Base-by-base conservation (phyloP, 2,113 vertebrate genomes). In the Nesogale talazaci region DNA sequence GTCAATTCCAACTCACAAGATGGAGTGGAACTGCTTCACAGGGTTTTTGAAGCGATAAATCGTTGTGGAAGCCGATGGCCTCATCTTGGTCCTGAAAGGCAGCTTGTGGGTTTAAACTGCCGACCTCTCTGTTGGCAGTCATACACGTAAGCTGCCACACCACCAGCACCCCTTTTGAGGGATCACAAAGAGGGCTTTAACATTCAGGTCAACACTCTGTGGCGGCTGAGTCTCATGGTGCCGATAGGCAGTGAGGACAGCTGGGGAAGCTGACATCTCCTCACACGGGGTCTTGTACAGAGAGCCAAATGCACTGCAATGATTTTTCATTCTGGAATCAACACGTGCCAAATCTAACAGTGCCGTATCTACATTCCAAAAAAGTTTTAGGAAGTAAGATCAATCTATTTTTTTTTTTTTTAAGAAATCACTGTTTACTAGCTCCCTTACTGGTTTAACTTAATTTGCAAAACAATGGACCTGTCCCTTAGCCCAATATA, bases 401-500 rank as follows among this genome's bases (percentile, higher is more conserved):
- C 25, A 42, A 86, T 69, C 11, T 74, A 2, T 11, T 34, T 5
- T 27, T 70, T 81, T 34, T 63, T 83, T 78, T 42, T 65, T 25
- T 27, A 27, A 95, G 79, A 96, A 96, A 97, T 89, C 40, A 88
- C 16, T 86, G 82, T 36, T 83, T 67, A 92, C 29, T 94, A 88
- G 92, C 5, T 96, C 57, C 19, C 57, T 82, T 86, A 95, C 72
- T 94, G 86, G 83, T 81, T 96, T 93, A 95, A 86, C 11, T 92
- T 89, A 91, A 91, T 67, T 76, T 90, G 93, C 93, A 63, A 95
- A 96, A 91, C 42, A 94, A 83, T 63, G 86, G 88, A 81, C 84
- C 69, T 94, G 46, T 96, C 89, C 95, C 83, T 91, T 90, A 92
- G 70, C 63, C 93, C 97, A 97, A 96, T 34, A 94, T 95, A 94